A percentile compares a stretch with the other conserved stretches of the same genome.
These are phyloP conservation scores for Anomalospiza imberbis DNA, from an alignment of 2,797 vertebrate genomes.

Conservation along the genomic window DNA sequence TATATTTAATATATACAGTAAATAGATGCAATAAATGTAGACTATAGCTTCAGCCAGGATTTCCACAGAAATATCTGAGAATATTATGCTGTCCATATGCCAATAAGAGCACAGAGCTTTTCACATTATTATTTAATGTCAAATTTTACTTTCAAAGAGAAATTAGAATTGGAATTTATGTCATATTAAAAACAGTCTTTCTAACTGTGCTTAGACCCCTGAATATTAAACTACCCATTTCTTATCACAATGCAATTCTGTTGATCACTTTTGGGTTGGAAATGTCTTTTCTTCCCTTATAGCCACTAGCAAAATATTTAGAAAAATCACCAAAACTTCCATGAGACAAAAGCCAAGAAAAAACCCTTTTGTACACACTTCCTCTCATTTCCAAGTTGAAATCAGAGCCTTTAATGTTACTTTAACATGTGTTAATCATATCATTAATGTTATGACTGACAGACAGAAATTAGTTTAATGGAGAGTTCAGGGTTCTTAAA, in stretches of 20 bases:
- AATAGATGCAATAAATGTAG: neutral
- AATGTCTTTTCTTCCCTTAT: neutral
- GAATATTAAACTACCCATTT: neutral
- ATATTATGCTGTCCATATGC: neutral
- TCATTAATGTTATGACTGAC: constrained; percentile 38
- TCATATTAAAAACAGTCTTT: neutral
- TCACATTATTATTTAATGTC: neutral
- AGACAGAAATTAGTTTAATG: constrained; percentile 40
- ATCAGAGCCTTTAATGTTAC: neutral
- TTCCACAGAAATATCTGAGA: neutral
- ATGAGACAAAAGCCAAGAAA: neutral
- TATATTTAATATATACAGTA: neutral
- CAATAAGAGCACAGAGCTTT: neutral
- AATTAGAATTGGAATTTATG: neutral
- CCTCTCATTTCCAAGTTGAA: neutral
- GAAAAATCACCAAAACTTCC: neutral
- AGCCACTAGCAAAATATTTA: neutral
- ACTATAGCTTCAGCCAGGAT: neutral
- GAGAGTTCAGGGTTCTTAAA: constrained; percentile 54
- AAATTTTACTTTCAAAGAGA: neutral
- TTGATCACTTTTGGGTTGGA: neutral
- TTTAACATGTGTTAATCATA: constrained; percentile 15
- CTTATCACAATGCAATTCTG: neutral
- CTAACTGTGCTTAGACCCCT: neutral
- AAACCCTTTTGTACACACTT: neutral